Percentiles rank a stretch among this genome's conserved stretches.
These are phyloP conservation scores for Girardinus metallicus DNA, from an alignment of 2,797 vertebrate genomes.

Conservation along the genomic window DNA sequence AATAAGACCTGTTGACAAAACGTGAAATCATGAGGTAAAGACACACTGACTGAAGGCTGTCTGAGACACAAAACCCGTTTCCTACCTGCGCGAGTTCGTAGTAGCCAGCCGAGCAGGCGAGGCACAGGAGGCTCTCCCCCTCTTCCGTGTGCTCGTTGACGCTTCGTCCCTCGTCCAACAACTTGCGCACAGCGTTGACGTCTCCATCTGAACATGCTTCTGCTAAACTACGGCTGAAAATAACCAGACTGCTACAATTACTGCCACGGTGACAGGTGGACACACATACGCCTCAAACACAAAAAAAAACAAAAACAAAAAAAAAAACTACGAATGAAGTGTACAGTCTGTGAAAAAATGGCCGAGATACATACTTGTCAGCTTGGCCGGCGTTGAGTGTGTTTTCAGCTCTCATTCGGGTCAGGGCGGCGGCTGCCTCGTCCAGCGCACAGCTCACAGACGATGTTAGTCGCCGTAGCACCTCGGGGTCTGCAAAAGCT, in stretches of 20 bases:
- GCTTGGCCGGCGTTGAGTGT: slow-evolving; percentile 95
- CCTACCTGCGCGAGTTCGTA: slow-evolving; percentile 98
- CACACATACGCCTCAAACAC: slow-evolving; percentile 58
- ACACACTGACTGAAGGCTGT: background rate
- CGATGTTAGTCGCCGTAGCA: slow-evolving; percentile 95
- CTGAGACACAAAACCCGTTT: slow-evolving; percentile 6
- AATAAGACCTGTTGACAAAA: slow-evolving; percentile 87
- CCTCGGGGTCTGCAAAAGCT: slow-evolving; percentile 99
- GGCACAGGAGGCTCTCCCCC: slow-evolving; percentile 96
- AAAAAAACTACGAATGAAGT: background rate
- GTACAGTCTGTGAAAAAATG: slow-evolving; percentile 8
- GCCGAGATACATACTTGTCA: slow-evolving; percentile 93
- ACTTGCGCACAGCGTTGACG: slow-evolving; percentile 97
- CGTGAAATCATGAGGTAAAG: background rate
- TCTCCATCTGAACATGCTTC: slow-evolving; percentile 99
- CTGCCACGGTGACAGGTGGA: slow-evolving; percentile 83
- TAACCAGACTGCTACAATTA: slow-evolving; percentile 90
- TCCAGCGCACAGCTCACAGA: slow-evolving; percentile 98
- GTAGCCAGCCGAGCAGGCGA: slow-evolving; percentile 98
- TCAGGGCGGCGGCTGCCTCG: slow-evolving; percentile 96
- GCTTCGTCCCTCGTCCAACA: slow-evolving; percentile 97
- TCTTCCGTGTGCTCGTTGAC: slow-evolving; percentile 99
- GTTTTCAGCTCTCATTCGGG: slow-evolving; percentile 98
- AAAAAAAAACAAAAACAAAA: too few relatives aligned
- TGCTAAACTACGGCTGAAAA: slow-evolving; percentile 98